A percentile compares a stretch with the other conserved stretches of the same genome.
Conservation (phyloP, 2,797 vertebrate genomes). For the Tinamus major region DNA sequence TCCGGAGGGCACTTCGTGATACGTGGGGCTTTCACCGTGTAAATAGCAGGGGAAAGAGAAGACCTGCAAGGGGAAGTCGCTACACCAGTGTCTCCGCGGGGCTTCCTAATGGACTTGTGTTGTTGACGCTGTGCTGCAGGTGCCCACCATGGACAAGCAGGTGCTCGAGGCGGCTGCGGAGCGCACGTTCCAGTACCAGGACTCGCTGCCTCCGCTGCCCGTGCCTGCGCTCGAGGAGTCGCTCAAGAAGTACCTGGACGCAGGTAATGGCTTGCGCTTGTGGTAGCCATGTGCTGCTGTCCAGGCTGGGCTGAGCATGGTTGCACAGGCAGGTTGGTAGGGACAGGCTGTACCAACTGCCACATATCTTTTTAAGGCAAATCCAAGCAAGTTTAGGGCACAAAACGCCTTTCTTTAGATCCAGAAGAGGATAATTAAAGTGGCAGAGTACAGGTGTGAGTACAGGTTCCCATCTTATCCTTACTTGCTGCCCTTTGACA, state of each 20-base stretch:
- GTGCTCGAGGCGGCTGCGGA: slow-evolving; percentile 83
- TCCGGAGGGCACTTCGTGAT: too few species aligned
- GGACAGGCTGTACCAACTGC: background rate
- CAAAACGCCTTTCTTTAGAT: background rate
- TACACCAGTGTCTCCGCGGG: background rate
- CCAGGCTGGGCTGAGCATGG: background rate
- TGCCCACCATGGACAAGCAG: slow-evolving; percentile 85
- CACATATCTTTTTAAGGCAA: too few species aligned
- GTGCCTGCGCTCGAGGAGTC: slow-evolving; percentile 89
- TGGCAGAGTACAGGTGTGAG: background rate
- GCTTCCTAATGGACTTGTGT: background rate
- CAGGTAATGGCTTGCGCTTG: slow-evolving; percentile 81
- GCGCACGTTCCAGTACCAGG: slow-evolving; percentile 92
- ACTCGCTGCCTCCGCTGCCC: slow-evolving; percentile 88
- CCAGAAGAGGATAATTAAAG: background rate
- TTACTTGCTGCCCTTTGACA: background rate
- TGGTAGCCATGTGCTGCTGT: background rate
- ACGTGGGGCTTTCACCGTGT: background rate
- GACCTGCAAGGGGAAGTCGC: accelerated
- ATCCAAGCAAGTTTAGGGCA: background rate
- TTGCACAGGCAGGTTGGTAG: background rate
- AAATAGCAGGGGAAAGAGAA: background rate
- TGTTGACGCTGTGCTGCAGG: background rate
- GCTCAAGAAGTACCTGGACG: slow-evolving; percentile 90
- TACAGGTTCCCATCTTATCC: background rate